phyloP scores from a whole-genome alignment of 2,113 vertebrate genomes.

The Asarcornis scutulata region DNA sequence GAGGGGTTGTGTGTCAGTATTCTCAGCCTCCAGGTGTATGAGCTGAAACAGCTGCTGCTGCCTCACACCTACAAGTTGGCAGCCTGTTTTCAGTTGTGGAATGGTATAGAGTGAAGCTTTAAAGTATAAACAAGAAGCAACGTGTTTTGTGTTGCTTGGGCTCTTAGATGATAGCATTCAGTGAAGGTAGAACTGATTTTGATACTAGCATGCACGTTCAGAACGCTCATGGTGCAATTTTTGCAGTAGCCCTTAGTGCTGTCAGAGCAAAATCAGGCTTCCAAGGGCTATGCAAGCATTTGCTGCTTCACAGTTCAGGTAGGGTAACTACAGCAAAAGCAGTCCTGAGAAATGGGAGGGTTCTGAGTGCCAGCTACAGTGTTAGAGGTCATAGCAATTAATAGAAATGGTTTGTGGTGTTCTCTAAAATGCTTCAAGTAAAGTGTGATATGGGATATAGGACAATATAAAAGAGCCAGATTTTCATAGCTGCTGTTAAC shows the following conservation, averaged over 20 bases:
- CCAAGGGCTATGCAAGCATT: rapidly evolving
- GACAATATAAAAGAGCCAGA: rapidly evolving
- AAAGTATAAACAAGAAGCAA: not conserved
- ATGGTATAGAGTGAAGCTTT: not conserved
- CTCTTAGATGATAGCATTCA: not conserved
- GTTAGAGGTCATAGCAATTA: not conserved
- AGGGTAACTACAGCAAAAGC: not conserved
- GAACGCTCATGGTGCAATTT: rapidly evolving
- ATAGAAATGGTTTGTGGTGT: not conserved
- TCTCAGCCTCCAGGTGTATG: rapidly evolving
- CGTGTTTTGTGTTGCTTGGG: not conserved
- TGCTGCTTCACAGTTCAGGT: not conserved
- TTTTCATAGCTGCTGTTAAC: not conserved
- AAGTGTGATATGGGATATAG: not conserved
- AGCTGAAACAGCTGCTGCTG: not conserved
- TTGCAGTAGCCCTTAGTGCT: not conserved
- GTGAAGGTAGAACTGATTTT: not conserved
- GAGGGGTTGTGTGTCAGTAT: not conserved
- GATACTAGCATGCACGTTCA: rapidly evolving
- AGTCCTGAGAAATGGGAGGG: not conserved
- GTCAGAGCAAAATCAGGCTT: not conserved
- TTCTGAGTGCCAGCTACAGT: not conserved
- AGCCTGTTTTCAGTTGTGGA: not conserved
- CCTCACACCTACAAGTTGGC: not conserved
- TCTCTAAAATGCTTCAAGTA: not conserved